phyloP scores from a whole-genome alignment of 2,797 vertebrate genomes.

The Myotis findleyi region DNA sequence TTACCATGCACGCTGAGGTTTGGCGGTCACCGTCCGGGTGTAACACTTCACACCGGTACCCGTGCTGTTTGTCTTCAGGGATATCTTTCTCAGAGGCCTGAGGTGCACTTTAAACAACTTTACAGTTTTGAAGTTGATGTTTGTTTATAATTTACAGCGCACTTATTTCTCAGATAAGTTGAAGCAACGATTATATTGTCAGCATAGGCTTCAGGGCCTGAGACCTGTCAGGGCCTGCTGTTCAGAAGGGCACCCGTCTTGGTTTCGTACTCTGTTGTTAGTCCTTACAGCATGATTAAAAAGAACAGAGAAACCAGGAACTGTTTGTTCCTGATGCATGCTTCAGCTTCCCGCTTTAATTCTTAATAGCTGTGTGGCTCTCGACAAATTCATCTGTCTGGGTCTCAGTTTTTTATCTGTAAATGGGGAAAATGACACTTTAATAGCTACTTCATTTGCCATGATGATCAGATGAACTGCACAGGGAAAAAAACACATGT shows the following conservation, averaged over 20 bases:
- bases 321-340: not conserved
- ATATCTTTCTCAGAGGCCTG: not conserved
- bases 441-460: not conserved
- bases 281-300: not conserved
- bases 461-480: not conserved
- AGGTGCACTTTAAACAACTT: not conserved
- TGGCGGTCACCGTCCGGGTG: not conserved
- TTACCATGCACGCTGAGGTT: not conserved
- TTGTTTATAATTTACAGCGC: not conserved
- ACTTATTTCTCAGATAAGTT: not conserved
- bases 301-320: not conserved
- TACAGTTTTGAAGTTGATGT: not conserved
- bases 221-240: not conserved
- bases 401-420: slow-evolving; percentile 20
- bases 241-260: not conserved
- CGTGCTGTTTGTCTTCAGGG: not conserved
- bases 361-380: not conserved
- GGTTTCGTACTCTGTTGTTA: not conserved
- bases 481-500: not conserved
- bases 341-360: not conserved
- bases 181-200: not conserved
- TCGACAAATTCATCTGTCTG: not conserved
- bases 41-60: not conserved
- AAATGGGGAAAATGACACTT: not conserved
- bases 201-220: not conserved